phyloP scores from a whole-genome alignment of 2,888 invertebrate species.

The Rotaria sp. region DNA sequence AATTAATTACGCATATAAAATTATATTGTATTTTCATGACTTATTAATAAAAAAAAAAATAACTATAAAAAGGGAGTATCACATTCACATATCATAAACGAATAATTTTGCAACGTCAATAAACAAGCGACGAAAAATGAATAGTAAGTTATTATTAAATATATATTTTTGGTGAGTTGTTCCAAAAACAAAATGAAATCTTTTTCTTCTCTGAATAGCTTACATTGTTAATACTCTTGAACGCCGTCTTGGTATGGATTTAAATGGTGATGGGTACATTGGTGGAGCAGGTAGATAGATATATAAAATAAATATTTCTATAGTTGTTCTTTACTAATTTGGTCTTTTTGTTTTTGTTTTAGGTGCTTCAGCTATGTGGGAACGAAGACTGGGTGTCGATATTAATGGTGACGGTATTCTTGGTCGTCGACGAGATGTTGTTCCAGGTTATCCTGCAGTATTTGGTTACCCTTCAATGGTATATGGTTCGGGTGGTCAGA shows the following conservation, averaged over 20 bases:
- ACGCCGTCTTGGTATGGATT: background rate
- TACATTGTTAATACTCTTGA: background rate
- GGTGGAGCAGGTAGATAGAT: background rate
- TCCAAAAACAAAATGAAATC: background rate
- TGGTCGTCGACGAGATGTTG: background rate
- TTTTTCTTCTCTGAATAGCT: background rate
- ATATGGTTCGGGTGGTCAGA: background rate
- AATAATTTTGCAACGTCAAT: no score
- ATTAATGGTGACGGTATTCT: background rate
- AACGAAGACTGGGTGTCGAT: background rate
- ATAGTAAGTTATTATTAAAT: no score
- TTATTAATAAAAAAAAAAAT: no score
- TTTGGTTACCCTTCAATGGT: background rate
- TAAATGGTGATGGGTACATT: background rate
- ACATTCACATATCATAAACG: no score
- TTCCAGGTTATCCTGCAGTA: background rate
- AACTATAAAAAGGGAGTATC: no score
- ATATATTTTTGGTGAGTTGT: background rate
- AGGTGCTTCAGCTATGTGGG: background rate
- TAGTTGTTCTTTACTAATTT: background rate
- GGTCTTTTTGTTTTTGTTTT: background rate
- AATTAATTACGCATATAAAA: no score
- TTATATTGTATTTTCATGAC: no score
- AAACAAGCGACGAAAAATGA: no score
- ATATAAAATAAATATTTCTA: background rate